Evolutionary conservation across 2,113 vertebrate species (phyloP), one percentile per base, ranked within the genome.

Genomic region (Meleagris gallopavo): DNA sequence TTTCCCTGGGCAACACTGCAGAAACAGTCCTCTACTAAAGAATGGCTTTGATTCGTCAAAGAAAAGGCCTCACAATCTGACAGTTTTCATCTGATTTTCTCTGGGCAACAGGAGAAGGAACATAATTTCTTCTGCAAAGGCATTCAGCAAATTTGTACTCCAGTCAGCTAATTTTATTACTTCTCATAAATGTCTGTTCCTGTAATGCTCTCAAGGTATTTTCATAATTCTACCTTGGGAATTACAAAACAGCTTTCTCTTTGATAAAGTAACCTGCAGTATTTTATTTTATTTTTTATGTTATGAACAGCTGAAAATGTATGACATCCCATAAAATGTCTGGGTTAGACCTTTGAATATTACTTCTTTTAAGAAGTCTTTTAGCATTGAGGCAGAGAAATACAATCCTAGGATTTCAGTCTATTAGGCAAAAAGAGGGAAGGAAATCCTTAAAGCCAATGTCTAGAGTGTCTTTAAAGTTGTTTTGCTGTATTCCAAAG

Each of bases 91-190:
- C 66, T 81, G 83, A 95, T 86, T 95, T 96, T 92, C 89, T 90
- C 62, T 43, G 77, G 43, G 79, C 80, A 96, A 58, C 54, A 45
- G 83, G 86, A 73, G 83, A 93, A 96, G 86, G 95, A 95, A 89
- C 66, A 27, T 88, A 94, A 90, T 96, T 95, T 94, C 94, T 94
- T 54, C 62, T 95, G 91, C 92, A 93, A 95, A 94, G 90, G 90
- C 94, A 91, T 95, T 94, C 93, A 92, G 93, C 93, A 97, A 95
- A 97, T 97, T 96, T 96, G 95, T 97, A 94, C 89, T 95, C 80
- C 86, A 94, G 95, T 96, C 96, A 96, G 89, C 93, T 97, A 95
- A 97, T 97, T 96, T 95, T 95, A 96, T 97, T 97, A 96, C 95
- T 92, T 95, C 96, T 92, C 96, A 97, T 94, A 94, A 96, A 95